Conservation (phyloP, 2,888 invertebrate genomes). For the Unio delphinus region DNA sequence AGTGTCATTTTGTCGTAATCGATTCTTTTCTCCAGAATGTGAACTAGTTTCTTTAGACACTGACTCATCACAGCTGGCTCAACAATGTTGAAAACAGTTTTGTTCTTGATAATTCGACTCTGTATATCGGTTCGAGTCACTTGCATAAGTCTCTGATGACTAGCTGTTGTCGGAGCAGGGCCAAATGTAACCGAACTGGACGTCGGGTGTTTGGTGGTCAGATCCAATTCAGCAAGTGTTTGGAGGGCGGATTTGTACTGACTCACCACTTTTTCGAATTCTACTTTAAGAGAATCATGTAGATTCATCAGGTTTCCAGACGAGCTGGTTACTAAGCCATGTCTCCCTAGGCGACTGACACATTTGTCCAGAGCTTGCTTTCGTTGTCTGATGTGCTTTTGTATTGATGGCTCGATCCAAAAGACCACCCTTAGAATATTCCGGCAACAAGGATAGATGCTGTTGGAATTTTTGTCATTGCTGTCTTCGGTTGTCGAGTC, state of each 20-base stretch:
- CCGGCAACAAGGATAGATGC: constrained; percentile 53
- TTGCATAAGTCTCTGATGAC: constrained; percentile 90
- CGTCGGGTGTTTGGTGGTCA: constrained; percentile 63
- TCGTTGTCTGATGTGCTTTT: constrained; percentile 79
- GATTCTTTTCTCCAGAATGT: constrained; percentile 82
- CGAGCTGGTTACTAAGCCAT: constrained; percentile 81
- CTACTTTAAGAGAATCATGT: constrained; percentile 85
- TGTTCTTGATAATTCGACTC: constrained; percentile 91
- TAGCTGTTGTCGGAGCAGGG: constrained; percentile 84
- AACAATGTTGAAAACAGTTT: constrained; percentile 82
- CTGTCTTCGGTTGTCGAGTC: constrained; percentile 36
- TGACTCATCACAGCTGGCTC: constrained; percentile 86
- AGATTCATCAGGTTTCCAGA: constrained; percentile 79
- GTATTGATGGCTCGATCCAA: constrained; percentile 74
- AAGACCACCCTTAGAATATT: constrained; percentile 71
- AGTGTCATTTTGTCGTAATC: constrained; percentile 93
- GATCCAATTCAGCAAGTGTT: constrained; percentile 80
- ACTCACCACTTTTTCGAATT: constrained; percentile 87
- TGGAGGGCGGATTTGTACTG: constrained; percentile 90
- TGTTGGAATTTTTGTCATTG: constrained; percentile 51
- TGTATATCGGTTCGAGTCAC: constrained; percentile 89
- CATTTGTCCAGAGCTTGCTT: constrained; percentile 86
- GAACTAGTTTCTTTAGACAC: constrained; percentile 83
- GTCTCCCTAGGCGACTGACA: constrained; percentile 88
- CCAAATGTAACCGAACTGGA: constrained; percentile 72